These are phyloP conservation scores for Sylvia borin DNA, from an alignment of 2,797 vertebrate species.

Conservation along the genomic window DNA sequence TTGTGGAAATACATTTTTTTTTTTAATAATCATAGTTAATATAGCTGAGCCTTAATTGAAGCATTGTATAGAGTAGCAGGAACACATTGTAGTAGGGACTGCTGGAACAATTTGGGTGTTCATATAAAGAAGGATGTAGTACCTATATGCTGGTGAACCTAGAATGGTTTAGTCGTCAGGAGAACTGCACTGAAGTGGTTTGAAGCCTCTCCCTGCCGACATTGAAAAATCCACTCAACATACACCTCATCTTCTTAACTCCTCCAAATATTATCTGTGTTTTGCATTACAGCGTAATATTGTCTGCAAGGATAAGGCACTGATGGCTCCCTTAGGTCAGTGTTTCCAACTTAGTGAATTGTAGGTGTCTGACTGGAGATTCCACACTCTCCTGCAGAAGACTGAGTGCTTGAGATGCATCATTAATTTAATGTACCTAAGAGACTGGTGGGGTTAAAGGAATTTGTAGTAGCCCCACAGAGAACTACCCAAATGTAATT, in stretches of 20 bases:
- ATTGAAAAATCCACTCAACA: conserved; percentile 10
- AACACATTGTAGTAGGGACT: neutral
- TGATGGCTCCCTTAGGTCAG: conserved; percentile 30
- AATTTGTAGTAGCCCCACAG: conserved; percentile 50
- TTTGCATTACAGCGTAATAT: conserved; percentile 23
- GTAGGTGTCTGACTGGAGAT: conserved; percentile 61
- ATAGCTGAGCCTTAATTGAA: conserved; percentile 50
- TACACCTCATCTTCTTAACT: conserved; percentile 44
- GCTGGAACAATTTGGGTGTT: neutral
- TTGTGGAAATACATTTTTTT: conserved; percentile 25
- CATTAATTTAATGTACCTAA: conserved; percentile 66
- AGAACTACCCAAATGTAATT: conserved; percentile 46
- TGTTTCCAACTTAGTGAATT: conserved; percentile 60
- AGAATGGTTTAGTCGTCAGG: neutral
- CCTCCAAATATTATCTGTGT: neutral
- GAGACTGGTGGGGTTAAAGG: conserved; percentile 61
- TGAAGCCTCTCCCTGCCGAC: conserved; percentile 1
- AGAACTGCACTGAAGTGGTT: neutral
- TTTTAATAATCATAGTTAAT: conserved; percentile 55
- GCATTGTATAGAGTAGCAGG: conserved; percentile 1
- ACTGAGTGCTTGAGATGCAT: conserved; percentile 57
- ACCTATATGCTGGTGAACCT: conserved; percentile 2
- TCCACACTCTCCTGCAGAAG: conserved; percentile 8
- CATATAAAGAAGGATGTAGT: neutral
- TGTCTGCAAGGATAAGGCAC: conserved; percentile 1